A percentile compares a stretch with the other conserved stretches of the same genome.
Evolutionary conservation across 2,113 vertebrate genomes (phyloP).

Genomic region (Plecotus auritus): DNA sequence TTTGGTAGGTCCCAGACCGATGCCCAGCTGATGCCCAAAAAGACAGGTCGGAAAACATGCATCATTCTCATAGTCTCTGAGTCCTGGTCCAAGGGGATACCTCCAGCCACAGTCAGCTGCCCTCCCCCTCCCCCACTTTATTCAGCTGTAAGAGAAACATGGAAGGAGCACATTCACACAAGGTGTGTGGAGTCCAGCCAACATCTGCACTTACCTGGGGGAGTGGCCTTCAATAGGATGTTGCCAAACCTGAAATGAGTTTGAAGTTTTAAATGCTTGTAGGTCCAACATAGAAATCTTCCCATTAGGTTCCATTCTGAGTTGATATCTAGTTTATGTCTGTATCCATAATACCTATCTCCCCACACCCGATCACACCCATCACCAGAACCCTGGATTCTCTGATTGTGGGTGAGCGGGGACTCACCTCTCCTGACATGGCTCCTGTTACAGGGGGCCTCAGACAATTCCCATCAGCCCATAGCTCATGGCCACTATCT

Average conservation of each 20-base stretch:
- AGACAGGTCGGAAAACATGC: neutral
- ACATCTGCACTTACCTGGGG: neutral
- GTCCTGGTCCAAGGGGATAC: neutral
- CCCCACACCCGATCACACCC: no score
- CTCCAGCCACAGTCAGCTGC: neutral
- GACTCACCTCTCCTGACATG: neutral
- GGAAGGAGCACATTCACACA: neutral
- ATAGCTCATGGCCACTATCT: neutral
- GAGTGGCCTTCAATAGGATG: neutral
- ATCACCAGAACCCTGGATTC: rapidly evolving
- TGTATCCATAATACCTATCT: neutral
- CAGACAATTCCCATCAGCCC: neutral
- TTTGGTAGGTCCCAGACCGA: neutral
- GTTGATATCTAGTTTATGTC: neutral
- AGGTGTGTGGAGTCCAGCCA: neutral
- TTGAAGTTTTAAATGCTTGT: neutral
- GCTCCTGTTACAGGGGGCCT: neutral
- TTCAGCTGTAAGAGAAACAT: neutral
- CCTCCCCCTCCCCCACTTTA: neutral
- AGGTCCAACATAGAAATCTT: neutral
- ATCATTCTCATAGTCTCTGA: neutral
- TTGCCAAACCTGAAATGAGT: neutral
- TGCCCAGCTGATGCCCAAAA: no score
- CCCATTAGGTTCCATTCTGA: neutral
- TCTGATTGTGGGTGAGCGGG: neutral